Evolutionary conservation across 30 jellyfish, hydroid and myxozoan genomes (phyloP), one percentile per base, ranked within the genome.

Genomic region (Pseudorhiza aurosa): DNA sequence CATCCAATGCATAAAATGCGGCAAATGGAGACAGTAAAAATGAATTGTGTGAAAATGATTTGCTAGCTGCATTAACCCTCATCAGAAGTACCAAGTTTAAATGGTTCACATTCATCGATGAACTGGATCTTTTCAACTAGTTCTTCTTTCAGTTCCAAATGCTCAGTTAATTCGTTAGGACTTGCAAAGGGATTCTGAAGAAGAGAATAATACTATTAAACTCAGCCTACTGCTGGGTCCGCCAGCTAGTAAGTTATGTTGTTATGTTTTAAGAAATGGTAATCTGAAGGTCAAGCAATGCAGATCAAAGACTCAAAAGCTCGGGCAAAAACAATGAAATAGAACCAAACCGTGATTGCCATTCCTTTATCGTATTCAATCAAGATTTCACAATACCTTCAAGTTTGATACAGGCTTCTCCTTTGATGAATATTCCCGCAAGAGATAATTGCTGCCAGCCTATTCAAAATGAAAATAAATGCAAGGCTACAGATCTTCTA

Each of bases 381-480:
- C 3, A 17, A 17, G 3, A 15, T 26, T 6, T 18, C n/a, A 31
- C 29, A 27, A 1, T 64, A 81, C 97, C 97, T 69, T 32, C 19
- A 90, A 44, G 21, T 82, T 47, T 42, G 88, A 77, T 42, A 91
- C 43, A 2, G 63, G 59, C 62, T 73, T 53, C 68, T 91, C 96
- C 50, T 82, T 91, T 43, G 96, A 60, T 9, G 91, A 63, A 67
- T 81, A 91, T 63, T 91, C 98, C 43, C 96, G 75, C 47, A 91
- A 62, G 40, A 91, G 80, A 72, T 27, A 91, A 42, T 91, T 84
- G 18, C 57, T 63, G 22, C 96, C 96, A 26, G 91, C 94, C 97
- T 90, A 10, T 14, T 50, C 29, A 53, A 43, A 70, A 64, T 59
- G 53, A 49, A 15, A 49, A 49, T 15, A 2, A 14, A 2, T 49